Percentiles rank a stretch among this genome's conserved stretches.
These are phyloP conservation scores for Cacatua alba DNA, from an alignment of 2,113 vertebrate species.

Conservation along the genomic window DNA sequence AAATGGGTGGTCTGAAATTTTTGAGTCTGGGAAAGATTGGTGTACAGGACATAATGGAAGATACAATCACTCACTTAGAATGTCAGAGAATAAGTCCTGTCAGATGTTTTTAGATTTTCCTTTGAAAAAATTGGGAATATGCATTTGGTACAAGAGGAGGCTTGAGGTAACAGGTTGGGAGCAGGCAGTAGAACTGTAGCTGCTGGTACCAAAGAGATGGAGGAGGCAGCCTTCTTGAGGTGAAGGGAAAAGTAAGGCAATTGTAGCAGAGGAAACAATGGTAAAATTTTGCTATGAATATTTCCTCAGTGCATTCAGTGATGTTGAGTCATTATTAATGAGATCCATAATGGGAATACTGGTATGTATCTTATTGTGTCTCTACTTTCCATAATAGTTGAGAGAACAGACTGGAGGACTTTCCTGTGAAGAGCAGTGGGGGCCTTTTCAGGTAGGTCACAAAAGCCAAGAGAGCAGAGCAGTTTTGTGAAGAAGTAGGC, in stretches of 20 bases:
- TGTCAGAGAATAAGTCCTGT: not conserved
- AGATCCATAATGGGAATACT: not conserved
- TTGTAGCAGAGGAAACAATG: not conserved
- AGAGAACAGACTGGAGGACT: not conserved
- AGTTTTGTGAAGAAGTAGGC: not conserved
- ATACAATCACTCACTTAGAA: not conserved
- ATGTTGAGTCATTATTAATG: not conserved
- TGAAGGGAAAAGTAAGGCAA: not conserved
- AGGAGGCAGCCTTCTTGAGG: not conserved
- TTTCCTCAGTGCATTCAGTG: not conserved
- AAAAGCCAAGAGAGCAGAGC: not conserved
- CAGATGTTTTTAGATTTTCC: not conserved
- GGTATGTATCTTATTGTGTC: not conserved
- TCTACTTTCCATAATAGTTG: not conserved
- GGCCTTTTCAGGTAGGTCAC: not conserved
- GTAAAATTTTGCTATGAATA: not conserved
- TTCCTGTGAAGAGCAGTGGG: not conserved
- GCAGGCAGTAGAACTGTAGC: not conserved
- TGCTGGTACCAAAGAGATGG: not conserved
- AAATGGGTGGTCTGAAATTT: not conserved
- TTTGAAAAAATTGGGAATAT: not conserved
- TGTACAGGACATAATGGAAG: not conserved
- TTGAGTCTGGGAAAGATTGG: not conserved
- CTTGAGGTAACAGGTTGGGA: not conserved
- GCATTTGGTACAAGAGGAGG: not conserved